Conservation (phyloP, 2,888 invertebrate species). For the Ophion ventricosus region DNA sequence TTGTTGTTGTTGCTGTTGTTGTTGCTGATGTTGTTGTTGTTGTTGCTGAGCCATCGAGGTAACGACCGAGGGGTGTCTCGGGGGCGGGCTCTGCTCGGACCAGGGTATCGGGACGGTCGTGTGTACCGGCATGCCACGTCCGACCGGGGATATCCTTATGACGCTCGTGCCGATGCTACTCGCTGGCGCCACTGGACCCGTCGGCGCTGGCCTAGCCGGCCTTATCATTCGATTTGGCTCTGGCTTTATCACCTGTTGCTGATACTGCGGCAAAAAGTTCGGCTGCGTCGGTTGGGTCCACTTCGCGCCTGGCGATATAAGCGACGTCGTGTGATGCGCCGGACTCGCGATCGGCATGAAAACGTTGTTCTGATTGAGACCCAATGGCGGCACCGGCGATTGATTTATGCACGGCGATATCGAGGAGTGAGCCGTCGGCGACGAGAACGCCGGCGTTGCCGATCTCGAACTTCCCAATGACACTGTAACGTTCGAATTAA, state of each 20-base stretch:
- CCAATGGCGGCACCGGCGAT: constrained; percentile 87
- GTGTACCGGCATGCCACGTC: constrained; percentile 76
- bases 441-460: constrained; percentile 95
- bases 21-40: constrained; percentile 80
- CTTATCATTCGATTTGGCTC: constrained; percentile 87
- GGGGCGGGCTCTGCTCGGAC: constrained; percentile 80
- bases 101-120: constrained; percentile 74
- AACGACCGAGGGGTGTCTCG: constrained; percentile 80
- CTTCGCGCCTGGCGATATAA: constrained; percentile 80
- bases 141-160: constrained; percentile 92
- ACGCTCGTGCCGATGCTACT: constrained; percentile 88
- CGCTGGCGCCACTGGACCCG: constrained; percentile 78
- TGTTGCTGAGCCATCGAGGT: constrained; percentile 79
- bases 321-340: constrained; percentile 83
- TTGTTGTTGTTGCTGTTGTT: constrained; percentile 79
- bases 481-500: constrained; percentile 84
- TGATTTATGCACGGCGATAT: constrained; percentile 88
- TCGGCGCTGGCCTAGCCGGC: constrained; percentile 84
- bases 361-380: constrained; percentile 91
- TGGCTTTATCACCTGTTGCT: constrained; percentile 86
- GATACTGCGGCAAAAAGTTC: constrained; percentile 83
- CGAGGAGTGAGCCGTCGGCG: constrained; percentile 88
- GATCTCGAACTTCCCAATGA: constrained; percentile 97
- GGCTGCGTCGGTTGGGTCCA: constrained; percentile 83
- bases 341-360: constrained; percentile 95